Evolutionary conservation across 2,888 invertebrate species (phyloP), one percentile per base, ranked within the genome.

Genomic region (Drosophila ustulata): DNA sequence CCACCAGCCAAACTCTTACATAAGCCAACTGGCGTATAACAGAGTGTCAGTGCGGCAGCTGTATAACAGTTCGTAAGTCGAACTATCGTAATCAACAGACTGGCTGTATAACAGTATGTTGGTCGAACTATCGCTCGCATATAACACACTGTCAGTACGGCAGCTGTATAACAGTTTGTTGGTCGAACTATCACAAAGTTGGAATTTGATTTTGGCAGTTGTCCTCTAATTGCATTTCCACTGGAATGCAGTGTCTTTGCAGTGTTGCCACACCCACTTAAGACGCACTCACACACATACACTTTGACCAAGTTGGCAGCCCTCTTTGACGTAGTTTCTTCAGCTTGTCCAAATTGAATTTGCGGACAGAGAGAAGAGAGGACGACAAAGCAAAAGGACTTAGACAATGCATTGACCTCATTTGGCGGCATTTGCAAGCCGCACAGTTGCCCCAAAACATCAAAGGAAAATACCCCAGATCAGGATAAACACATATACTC

Each of bases 171-270:
- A 30, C 30, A 43, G 25, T 25, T n/a, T 30, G 18, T 7, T 30
- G 7, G 9, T 6, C 18, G 30, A 28, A 11, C 11, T 30, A 30
- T 30, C 30, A 4, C 52, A 55, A 37, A 32, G 55, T 43, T 28
- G 55, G n/a, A 4, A 45, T 32, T 18, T 75, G 28, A 50, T 23
- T 51, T 78, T 77, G 53, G 41, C 50, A 46, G 28, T 26, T 41
- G 55, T 58, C 43, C 65, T 53, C 62, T 76, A 88, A 82, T 82
- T 85, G 82, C 66, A 87, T 78, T 82, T 65, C 18, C 18, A 46
- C 51, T 66, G 68, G 66, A 51, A 49, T 50, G 30, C 41, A 55
- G 25, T 34, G 26, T 34, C 4, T 45, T 8, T 8, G 13, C 41
- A 26, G 68, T 32, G 50, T 32, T 41, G 76, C 68, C 69, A 69